Evolutionary conservation across 2,888 invertebrate genomes (phyloP).

Genomic region (Ectobius pallidus): DNA sequence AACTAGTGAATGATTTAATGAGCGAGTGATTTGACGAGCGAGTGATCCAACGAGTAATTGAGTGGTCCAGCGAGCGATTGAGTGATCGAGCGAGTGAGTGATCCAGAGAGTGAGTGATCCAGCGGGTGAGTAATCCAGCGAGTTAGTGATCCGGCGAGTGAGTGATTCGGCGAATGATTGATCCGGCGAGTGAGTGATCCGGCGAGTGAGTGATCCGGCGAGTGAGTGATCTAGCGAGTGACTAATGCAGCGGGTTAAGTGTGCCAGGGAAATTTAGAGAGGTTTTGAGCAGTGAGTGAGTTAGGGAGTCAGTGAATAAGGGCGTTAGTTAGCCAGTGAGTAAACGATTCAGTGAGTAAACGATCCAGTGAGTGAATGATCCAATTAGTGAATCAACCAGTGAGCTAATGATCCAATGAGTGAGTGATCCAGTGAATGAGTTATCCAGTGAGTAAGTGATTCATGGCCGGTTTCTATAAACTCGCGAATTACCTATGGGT

Average conservation of each 20-base stretch:
- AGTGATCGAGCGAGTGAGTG: not conserved
- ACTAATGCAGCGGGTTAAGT: no score
- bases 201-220: not conserved
- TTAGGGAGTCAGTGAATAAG: not conserved
- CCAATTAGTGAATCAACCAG: not conserved
- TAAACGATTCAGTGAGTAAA: not conserved
- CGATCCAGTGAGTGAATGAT: not conserved
- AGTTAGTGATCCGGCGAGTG: no score
- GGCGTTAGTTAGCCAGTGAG: not conserved
- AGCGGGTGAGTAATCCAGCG: not conserved
- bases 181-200: not conserved
- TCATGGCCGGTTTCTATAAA: no score
- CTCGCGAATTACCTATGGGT: no score
- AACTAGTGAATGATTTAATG: slow-evolving; percentile 1
- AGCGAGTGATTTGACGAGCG: not conserved
- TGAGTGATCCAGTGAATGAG: no score
- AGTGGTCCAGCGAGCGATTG: not conserved
- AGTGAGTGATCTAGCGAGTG: not conserved
- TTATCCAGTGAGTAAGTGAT: not conserved
- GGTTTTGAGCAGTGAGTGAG: not conserved
- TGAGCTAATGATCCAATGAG: not conserved
- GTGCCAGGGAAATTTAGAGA: no score
- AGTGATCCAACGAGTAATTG: not conserved
- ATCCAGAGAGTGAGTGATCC: not conserved
- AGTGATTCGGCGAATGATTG: no score